phyloP scores from a whole-genome alignment of 2,113 vertebrate genomes.

The Myotis yumanensis region DNA sequence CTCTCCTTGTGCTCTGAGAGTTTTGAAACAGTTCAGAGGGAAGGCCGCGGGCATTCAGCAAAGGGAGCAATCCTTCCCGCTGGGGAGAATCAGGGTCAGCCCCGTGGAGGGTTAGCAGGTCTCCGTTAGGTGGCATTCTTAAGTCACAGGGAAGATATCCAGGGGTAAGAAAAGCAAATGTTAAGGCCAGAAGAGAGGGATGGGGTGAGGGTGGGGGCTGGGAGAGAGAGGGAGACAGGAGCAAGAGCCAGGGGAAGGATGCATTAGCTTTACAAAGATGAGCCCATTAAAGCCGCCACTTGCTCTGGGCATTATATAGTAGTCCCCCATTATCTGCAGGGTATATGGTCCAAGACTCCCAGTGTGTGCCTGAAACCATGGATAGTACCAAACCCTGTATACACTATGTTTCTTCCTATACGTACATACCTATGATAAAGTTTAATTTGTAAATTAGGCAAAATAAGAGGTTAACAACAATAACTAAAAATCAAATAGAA shows the following conservation, averaged over 20 bases:
- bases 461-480: not conserved
- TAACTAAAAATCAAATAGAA: not conserved
- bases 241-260: not conserved
- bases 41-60: fast-evolving
- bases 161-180: not conserved
- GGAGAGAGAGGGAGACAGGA: fast-evolving
- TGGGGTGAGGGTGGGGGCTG: no score
- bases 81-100: not conserved
- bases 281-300: not conserved
- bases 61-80: fast-evolving
- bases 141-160: not conserved
- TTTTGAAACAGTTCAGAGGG: not conserved
- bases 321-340: not conserved
- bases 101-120: not conserved
- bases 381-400: not conserved
- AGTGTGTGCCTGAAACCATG: not conserved
- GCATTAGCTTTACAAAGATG: not conserved
- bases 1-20: not conserved
- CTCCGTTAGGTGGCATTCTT: not conserved
- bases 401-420: not conserved
- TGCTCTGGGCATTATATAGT: not conserved
- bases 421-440: not conserved
- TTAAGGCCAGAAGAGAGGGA: not conserved
- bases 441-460: not conserved
- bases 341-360: not conserved